Evolutionary conservation across 2,113 vertebrate species (phyloP), one percentile per base, ranked within the genome.

Genomic region (Mesembrinibis cayennensis): DNA sequence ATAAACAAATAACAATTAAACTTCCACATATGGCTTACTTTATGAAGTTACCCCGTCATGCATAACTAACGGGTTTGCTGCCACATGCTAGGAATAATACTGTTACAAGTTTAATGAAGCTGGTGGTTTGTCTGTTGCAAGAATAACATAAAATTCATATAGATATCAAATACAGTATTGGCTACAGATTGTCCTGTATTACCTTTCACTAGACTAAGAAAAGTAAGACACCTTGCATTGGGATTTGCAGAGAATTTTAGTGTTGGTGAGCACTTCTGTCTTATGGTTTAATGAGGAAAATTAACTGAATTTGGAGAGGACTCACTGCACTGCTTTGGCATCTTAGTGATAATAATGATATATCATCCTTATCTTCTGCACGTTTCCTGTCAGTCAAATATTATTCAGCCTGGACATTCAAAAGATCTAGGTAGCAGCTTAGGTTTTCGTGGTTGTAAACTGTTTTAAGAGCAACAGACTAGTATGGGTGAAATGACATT

Each of bases 1-100:
- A 93, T 94, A 95, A 96, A 93, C 55, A 96, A 92, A 84, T 85
- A 93, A 94, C 92, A 95, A 92, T 94, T 96, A 95, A 90, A 91
- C 49, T 91, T 90, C 81, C 87, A 94, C 77, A 55, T 94, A 59
- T 63, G 84, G 89, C 84, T 95, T 91, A n/a, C 74, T 93, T 88
- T 58, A 79, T 55, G 70, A 90, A 96, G 91, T 93, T 93, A 85
- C 61, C 38, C 58, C 5, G 0, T 65, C 62, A 65, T 61, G 62
- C 81, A 69, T 82, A 88, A 70, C 53, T 76, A 85, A 84, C 12
- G 13, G 38, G 19, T 62, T 91, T 91, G 40, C 62, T 66, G 58
- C 77, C 69, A 79, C 91, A 38, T 81, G 70, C 66, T 79, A 89
- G 63, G 18, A 81, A 70, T 53, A 59, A 86, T 74, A 17, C 76